A percentile compares a stretch with the other conserved stretches of the same genome.
These are phyloP conservation scores for Hormaphis cornu DNA, from an alignment of 1,140 invertebrate species.

Conservation along the genomic window DNA sequence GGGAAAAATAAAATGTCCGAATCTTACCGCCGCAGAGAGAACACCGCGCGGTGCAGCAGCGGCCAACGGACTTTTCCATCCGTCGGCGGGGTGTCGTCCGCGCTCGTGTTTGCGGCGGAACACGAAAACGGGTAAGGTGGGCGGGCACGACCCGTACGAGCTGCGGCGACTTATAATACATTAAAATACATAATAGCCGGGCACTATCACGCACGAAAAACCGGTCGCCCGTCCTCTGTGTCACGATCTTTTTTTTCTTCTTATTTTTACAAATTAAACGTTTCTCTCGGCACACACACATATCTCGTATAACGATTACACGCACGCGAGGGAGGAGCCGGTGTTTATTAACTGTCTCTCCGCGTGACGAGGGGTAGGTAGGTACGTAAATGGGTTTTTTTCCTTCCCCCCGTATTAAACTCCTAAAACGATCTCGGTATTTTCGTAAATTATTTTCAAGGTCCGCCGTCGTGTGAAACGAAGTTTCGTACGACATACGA, in stretches of 20 bases:
- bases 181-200: too few species aligned
- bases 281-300: not conserved
- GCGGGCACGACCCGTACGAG: too few species aligned
- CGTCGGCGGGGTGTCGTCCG: too few species aligned
- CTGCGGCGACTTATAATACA: too few species aligned
- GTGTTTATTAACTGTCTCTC: not conserved
- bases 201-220: not conserved
- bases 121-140: too few species aligned
- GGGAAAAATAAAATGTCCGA: too few species aligned
- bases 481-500: not conserved
- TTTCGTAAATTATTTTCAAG: not conserved
- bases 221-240: constrained; percentile 30
- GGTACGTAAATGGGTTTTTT: constrained; percentile 21
- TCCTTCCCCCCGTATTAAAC: not conserved
- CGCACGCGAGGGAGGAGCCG: not conserved
- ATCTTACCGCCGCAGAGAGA: too few species aligned
- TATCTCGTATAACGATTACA: constrained; percentile 11
- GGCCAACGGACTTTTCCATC: too few species aligned
- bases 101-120: too few species aligned
- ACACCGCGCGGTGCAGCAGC: too few species aligned
- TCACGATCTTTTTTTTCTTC: constrained; percentile 17
- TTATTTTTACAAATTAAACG: constrained; percentile 25
- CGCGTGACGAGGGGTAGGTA: constrained; percentile 22
- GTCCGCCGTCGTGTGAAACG: not conserved
- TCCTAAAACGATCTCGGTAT: constrained; percentile 19